These are phyloP conservation scores for Tetramorium parvispinum DNA, from an alignment of 1,140 invertebrate genomes.

Conservation along the genomic window DNA sequence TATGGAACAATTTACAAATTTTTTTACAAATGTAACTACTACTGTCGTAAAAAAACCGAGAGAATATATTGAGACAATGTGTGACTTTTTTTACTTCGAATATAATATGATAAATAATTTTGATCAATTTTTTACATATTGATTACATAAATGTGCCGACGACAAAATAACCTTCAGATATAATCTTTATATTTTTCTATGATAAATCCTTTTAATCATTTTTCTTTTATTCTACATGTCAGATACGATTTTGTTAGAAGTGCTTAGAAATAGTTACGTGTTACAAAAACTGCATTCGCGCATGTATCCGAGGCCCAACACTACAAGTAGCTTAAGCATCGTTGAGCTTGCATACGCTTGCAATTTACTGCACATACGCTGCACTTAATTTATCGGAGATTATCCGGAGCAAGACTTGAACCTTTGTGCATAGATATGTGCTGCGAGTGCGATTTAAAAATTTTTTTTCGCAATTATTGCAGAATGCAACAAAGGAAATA, in stretches of 20 bases:
- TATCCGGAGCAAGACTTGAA: slow-evolving; percentile 57
- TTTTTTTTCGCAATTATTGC: not conserved
- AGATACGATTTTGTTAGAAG: not conserved
- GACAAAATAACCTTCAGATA: slow-evolving; percentile 11
- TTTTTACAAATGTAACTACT: not conserved
- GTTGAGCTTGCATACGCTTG: slow-evolving; percentile 57
- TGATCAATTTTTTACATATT: slow-evolving; percentile 10
- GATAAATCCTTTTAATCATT: not conserved
- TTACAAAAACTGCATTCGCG: slow-evolving; percentile 28
- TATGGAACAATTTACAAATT: not conserved
- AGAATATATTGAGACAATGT: slow-evolving; percentile 21
- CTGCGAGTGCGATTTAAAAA: slow-evolving; percentile 1
- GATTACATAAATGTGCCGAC: not conserved
- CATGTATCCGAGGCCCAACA: slow-evolving; percentile 57
- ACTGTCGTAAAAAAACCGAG: slow-evolving; percentile 1
- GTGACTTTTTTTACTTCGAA: slow-evolving; percentile 27
- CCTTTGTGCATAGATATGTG: slow-evolving; percentile 45
- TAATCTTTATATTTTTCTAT: not conserved
- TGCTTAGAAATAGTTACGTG: slow-evolving; percentile 8
- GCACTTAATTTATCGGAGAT: slow-evolving; percentile 59
- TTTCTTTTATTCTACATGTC: slow-evolving; percentile 6
- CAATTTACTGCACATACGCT: slow-evolving; percentile 59
- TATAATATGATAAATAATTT: slow-evolving; percentile 37
- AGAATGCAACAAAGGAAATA: not conserved
- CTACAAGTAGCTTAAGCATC: slow-evolving; percentile 56